Evolutionary conservation across 2,888 invertebrate genomes (phyloP).

Genomic region (Plagodis dolabraria): DNA sequence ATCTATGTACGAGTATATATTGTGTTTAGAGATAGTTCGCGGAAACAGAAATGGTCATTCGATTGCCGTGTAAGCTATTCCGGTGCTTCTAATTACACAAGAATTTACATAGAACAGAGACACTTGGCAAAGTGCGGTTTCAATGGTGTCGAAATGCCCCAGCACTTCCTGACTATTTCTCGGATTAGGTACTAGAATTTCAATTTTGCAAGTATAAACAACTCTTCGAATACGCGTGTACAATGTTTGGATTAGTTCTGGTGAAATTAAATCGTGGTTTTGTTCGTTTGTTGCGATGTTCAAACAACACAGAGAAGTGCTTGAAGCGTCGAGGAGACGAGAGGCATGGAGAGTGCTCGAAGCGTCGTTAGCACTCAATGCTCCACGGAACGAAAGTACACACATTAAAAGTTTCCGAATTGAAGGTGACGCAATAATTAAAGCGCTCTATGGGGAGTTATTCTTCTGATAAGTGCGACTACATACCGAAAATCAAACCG

Average conservation of each 20-base stretch:
- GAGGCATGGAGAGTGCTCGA: conserved; percentile 68
- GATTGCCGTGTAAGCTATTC: conserved; percentile 54
- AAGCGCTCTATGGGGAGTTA: conserved; percentile 55
- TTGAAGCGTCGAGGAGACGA: conserved; percentile 63
- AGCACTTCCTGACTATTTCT: conserved; percentile 38
- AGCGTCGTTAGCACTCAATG: conserved; percentile 65
- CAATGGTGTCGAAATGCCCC: conserved; percentile 54
- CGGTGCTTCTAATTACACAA: conserved; percentile 67
- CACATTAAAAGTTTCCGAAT: conserved; percentile 79
- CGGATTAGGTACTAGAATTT: conserved; percentile 28
- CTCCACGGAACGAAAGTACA: conserved; percentile 70
- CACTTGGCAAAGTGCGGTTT: conserved; percentile 67
- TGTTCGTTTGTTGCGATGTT: conserved; percentile 72
- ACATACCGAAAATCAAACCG: conserved; percentile 48
- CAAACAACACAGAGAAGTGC: conserved; percentile 72
- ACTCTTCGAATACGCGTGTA: conserved; percentile 33
- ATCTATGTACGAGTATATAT: conserved; percentile 52
- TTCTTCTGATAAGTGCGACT: conserved; percentile 44
- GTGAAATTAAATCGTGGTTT: conserved; percentile 63
- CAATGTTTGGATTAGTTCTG: conserved; percentile 46
- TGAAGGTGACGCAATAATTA: conserved; percentile 73
- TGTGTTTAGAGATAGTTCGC: conserved; percentile 46
- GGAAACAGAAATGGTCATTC: conserved; percentile 56
- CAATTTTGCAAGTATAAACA: conserved; percentile 26
- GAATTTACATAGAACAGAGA: conserved; percentile 66